Percentiles rank a stretch among this genome's conserved stretches.
These are phyloP conservation scores for Ceyx erithaca DNA, from an alignment of 2,797 vertebrate species.

Conservation along the genomic window DNA sequence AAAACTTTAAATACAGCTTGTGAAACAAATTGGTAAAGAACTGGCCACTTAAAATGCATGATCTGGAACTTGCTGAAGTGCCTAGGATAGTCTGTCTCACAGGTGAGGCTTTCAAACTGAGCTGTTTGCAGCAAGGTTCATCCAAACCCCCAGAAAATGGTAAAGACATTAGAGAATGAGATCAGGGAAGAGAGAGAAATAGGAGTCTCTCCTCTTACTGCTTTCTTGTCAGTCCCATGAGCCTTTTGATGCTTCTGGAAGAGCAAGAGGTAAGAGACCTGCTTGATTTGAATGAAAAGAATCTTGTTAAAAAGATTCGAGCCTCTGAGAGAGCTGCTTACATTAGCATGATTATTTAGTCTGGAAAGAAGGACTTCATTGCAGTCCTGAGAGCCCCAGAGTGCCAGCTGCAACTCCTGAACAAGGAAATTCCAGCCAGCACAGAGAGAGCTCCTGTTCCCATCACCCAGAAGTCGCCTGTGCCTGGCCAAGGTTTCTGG, in stretches of 20 bases:
- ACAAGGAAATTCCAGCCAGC: conserved; percentile 42
- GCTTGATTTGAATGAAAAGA: conserved; percentile 29
- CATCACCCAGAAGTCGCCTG: background rate
- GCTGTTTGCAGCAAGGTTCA: background rate
- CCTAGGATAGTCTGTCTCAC: background rate
- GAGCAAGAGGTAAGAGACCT: background rate
- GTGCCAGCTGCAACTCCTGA: conserved; percentile 18
- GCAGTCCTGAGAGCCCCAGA: background rate
- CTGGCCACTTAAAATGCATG: background rate
- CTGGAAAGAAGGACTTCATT: conserved; percentile 32
- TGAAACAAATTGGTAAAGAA: background rate
- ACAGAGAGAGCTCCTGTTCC: conserved; percentile 32
- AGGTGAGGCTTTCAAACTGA: background rate
- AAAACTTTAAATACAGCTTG: background rate
- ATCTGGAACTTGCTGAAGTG: background rate
- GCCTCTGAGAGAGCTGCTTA: conserved; percentile 31
- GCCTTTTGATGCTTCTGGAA: background rate
- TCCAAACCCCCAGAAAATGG: background rate
- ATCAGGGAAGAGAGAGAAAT: background rate
- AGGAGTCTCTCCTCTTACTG: background rate
- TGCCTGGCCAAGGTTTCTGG: background rate
- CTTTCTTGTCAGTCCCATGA: background rate
- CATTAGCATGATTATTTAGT: conserved; percentile 41
- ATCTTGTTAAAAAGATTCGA: conserved; percentile 40
- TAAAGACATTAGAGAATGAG: background rate